Conservation (phyloP, 2,113 vertebrate genomes). For the Pollimyrus isidori region DNA sequence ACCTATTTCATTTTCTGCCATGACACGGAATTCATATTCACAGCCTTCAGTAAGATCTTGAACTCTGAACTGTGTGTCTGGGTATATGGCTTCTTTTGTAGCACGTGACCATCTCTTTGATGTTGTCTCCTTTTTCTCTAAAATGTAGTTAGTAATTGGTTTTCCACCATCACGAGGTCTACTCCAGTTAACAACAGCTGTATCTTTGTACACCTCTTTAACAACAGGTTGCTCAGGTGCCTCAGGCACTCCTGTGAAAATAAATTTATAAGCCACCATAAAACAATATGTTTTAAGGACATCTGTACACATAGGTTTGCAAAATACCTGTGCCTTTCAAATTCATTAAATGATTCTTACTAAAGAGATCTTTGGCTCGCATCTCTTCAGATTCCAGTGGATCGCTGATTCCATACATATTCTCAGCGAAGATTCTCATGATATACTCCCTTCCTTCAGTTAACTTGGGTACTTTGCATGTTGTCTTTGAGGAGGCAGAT, state of each 20-base stretch:
- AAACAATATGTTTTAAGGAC: background rate
- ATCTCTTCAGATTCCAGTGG: conserved; percentile 89
- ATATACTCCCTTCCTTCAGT: conserved; percentile 88
- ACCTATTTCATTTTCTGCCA: conserved; percentile 93
- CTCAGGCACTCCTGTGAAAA: conserved; percentile 80
- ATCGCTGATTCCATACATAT: conserved; percentile 93
- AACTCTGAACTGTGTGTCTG: conserved; percentile 80
- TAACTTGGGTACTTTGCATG: conserved; percentile 87
- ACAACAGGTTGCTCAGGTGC: conserved; percentile 85
- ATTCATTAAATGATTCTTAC: conserved; percentile 59
- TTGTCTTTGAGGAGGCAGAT: conserved; percentile 80
- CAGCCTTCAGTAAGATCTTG: conserved; percentile 87
- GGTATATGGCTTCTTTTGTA: conserved; percentile 83
- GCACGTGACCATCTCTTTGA: conserved; percentile 83
- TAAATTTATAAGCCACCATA: background rate
- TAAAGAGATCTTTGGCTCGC: conserved; percentile 92
- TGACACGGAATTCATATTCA: conserved; percentile 92
- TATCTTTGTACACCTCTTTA: conserved; percentile 81
- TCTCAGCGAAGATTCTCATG: conserved; percentile 89
- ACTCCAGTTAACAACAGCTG: conserved; percentile 83
- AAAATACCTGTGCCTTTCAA: background rate
- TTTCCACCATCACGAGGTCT: conserved; percentile 90
- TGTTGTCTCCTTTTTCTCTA: conserved; percentile 90
- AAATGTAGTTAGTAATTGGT: conserved; percentile 89
- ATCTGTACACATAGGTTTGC: background rate